These are phyloP conservation scores for Heptranchias perlo DNA, from an alignment of 2,113 vertebrate genomes.

Conservation along the genomic window DNA sequence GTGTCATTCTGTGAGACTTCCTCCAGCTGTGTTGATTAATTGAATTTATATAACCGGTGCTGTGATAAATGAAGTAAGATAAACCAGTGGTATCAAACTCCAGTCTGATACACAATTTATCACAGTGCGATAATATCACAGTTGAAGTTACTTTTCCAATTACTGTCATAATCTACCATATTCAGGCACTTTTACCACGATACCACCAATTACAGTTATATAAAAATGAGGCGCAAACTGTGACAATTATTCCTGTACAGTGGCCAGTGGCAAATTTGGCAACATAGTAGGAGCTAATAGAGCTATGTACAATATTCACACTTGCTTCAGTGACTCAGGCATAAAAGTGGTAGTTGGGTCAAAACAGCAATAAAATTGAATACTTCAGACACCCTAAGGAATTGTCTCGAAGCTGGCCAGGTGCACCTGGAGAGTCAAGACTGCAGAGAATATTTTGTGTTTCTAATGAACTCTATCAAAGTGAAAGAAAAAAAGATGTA, in stretches of 20 bases:
- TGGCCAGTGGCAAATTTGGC: neutral
- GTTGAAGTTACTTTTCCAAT: neutral
- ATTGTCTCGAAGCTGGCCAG: neutral
- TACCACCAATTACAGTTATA: neutral
- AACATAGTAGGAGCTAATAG: neutral
- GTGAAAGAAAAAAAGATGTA: neutral
- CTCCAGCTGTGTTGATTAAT: neutral
- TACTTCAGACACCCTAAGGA: neutral
- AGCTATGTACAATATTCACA: neutral
- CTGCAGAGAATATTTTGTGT: neutral
- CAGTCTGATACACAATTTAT: constrained; percentile 16
- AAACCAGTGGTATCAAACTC: constrained; percentile 9
- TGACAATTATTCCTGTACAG: neutral
- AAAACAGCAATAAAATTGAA: neutral
- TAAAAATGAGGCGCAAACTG: neutral
- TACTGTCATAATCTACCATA: too few relatives aligned
- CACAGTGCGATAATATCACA: neutral
- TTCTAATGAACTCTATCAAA: neutral
- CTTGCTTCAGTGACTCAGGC: neutral
- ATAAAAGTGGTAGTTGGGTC: neutral
- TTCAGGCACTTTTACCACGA: neutral
- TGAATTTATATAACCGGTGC: neutral
- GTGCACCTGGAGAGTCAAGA: neutral
- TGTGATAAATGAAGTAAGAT: neutral
- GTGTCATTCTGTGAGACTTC: neutral